Evolutionary conservation across 2,113 vertebrate genomes (phyloP), one percentile per base, ranked within the genome.

Genomic region (Saccopteryx leptura): DNA sequence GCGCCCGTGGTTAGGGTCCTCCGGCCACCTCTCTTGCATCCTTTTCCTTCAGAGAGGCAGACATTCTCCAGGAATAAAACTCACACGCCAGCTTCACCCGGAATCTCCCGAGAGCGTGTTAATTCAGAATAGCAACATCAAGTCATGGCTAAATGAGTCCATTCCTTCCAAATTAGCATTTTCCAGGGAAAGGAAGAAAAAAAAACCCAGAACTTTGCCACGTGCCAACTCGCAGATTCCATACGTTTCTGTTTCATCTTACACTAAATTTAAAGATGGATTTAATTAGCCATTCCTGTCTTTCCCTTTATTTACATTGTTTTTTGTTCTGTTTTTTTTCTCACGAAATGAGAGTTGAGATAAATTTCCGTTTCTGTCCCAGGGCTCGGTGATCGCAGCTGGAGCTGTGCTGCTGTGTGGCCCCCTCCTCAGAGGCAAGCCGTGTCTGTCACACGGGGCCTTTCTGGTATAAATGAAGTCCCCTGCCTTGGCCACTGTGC

Each of bases 201-300:
- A 5, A 23, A 39, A 87, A n/a, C n/a, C n/a, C n/a, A 7, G 33
- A 0, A 0, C 0, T 4, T 11, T 5, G 33, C n/a, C 17, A 3
- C 5, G 1, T 12, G 48, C 61, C 75, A 60, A 24, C 0, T 0
- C 28, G 52, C 39, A 85, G 76, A 88, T 65, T 65, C 58, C 0
- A 0, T 31, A n/a, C 94, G 76, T 65, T 90, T 52, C 81, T 60
- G 9, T 88, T 97, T 88, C 79, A 81, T 69, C 81, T 50, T 72
- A 91, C 21, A 85, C 97, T 95, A 96, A 94, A 96, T 93, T 96
- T 97, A 97, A 95, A 96, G 82, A 39, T 39, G 96, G 95, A 87
- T 97, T 98, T 98, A 97, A 97, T 97, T 97, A 88, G 28, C 87
- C 54, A 39, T 86, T 91, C 87, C 21, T 56, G 82, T 92, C 65